Percentiles rank a stretch among this genome's conserved stretches.
Evolutionary conservation across 2,888 invertebrate species (phyloP).

Genomic region (Melangyna quadrimaculata): DNA sequence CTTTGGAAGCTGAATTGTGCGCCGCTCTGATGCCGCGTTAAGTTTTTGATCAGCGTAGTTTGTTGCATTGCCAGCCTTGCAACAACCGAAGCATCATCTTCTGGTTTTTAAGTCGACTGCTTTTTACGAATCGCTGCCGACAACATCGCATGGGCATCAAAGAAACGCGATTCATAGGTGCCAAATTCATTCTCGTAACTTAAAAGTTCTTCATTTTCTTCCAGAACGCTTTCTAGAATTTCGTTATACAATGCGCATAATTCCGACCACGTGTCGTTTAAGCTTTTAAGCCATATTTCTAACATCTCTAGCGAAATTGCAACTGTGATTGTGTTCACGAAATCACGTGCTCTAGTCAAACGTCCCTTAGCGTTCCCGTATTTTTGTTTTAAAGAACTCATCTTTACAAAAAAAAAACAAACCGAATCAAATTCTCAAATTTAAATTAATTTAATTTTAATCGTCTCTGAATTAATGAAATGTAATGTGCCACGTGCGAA

Average conservation of each 20-base stretch:
- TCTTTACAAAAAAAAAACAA: background rate
- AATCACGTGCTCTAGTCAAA: background rate
- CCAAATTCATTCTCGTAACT: background rate
- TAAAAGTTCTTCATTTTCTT: background rate
- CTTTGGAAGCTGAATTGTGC: too few species aligned
- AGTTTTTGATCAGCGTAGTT: too few species aligned
- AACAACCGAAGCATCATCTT: background rate
- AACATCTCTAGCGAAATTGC: background rate
- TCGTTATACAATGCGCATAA: background rate
- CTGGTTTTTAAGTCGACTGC: background rate
- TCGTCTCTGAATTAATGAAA: background rate
- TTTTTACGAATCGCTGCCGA: background rate
- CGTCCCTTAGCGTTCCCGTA: background rate
- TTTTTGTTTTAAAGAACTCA: background rate
- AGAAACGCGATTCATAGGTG: background rate
- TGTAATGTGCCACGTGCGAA: background rate
- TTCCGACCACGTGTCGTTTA: background rate
- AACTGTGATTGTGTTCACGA: background rate
- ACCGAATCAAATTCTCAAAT: background rate
- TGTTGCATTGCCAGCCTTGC: too few species aligned
- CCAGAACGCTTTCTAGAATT: background rate
- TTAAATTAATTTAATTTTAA: background rate
- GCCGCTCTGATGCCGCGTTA: too few species aligned
- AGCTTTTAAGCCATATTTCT: background rate
- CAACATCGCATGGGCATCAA: too few species aligned